phyloP scores from a whole-genome alignment of 1,140 invertebrate genomes.

The Ptiloglossa arizonensis region DNA sequence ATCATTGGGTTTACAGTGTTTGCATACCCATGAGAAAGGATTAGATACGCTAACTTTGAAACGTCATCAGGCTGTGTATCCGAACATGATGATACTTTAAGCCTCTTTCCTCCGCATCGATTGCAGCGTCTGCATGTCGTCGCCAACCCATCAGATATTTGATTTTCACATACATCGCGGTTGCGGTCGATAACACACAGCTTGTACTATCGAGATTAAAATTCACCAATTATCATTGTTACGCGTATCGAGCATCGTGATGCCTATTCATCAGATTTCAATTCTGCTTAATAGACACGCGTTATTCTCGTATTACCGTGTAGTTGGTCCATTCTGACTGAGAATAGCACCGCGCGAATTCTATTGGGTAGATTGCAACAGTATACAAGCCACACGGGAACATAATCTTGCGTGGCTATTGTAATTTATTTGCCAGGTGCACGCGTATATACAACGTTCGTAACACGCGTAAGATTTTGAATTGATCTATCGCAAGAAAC shows the following conservation, averaged over 20 bases:
- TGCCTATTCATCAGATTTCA: conserved; percentile 55
- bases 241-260: conserved; percentile 37
- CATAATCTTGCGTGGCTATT: too few relatives aligned
- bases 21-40: not conserved
- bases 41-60: conserved; percentile 22
- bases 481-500: too few relatives aligned
- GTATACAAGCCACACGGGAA: too few relatives aligned
- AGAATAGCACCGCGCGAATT: not conserved
- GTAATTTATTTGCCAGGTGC: too few relatives aligned
- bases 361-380: not conserved
- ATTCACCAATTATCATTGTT: conserved; percentile 55
- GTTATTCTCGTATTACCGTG: not conserved
- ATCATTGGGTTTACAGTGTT: not conserved
- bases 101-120: conserved; percentile 3
- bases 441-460: too few relatives aligned
- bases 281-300: not conserved
- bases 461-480: too few relatives aligned
- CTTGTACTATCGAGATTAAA: conserved; percentile 38
- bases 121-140: not conserved
- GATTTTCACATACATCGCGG: conserved; percentile 29
- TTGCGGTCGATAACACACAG: conserved; percentile 28
- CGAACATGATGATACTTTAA: not conserved
- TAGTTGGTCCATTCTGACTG: not conserved
- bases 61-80: not conserved
- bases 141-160: not conserved